These are phyloP conservation scores for Phalangium opilio DNA, from an alignment of 2,888 invertebrate genomes.

Conservation along the genomic window DNA sequence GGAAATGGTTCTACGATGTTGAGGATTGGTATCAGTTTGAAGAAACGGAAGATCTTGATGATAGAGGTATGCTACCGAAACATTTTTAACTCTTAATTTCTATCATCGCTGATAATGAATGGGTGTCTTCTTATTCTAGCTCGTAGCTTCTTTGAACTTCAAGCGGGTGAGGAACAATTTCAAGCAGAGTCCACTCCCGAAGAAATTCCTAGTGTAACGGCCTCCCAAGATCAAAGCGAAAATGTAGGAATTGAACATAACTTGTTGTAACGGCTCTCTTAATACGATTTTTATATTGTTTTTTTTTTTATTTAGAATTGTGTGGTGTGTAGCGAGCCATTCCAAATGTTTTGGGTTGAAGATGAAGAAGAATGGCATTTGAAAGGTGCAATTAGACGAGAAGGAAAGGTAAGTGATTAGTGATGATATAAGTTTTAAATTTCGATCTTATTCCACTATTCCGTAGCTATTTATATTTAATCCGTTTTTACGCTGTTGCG, in stretches of 20 bases:
- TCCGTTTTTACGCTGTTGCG: too few species aligned
- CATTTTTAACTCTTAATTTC: not conserved
- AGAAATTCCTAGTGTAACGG: constrained; percentile 36
- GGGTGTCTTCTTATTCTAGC: constrained; percentile 41
- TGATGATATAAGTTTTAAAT: not conserved
- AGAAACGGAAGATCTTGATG: constrained; percentile 79
- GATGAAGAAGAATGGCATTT: constrained; percentile 97
- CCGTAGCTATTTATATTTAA: not conserved
- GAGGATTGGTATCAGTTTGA: constrained; percentile 84
- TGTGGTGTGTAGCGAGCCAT: constrained; percentile 78
- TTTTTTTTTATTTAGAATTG: constrained; percentile 37
- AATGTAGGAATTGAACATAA: constrained; percentile 16
- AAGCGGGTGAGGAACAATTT: constrained; percentile 32
- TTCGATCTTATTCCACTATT: not conserved
- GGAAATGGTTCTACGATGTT: constrained; percentile 77
- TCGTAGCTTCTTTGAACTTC: constrained; percentile 73
- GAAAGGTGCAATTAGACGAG: constrained; percentile 50
- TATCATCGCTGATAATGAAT: not conserved
- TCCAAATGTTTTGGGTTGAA: constrained; percentile 91
- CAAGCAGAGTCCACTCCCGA: constrained; percentile 31
- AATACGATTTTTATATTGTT: not conserved
- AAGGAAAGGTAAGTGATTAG: constrained; percentile 42
- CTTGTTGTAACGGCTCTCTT: not conserved
- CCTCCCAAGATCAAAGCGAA: constrained; percentile 28
- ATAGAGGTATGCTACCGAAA: constrained; percentile 45